phyloP scores from a whole-genome alignment of 2,113 vertebrate genomes.

The Polypterus senegalus region DNA sequence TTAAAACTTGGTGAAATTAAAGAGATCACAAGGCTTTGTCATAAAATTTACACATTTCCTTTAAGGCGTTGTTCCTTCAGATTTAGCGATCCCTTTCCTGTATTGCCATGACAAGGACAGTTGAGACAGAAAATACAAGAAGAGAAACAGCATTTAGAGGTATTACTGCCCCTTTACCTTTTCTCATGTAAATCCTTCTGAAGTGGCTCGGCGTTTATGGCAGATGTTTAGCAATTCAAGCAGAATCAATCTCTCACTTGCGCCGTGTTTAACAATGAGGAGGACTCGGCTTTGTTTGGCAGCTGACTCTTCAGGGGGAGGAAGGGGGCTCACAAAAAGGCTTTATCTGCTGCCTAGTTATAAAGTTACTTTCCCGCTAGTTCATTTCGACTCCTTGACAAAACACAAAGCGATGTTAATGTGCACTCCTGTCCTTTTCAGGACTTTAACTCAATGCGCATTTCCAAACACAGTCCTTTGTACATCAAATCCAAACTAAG shows the following conservation, averaged over 20 bases:
- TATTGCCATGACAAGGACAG: no score
- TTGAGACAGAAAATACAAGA: no score
- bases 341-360: slow-evolving; percentile 62
- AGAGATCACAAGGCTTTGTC: no score
- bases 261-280: slow-evolving; percentile 49
- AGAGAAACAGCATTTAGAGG: no score
- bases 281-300: slow-evolving; percentile 43
- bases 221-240: slow-evolving; percentile 71
- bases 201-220: slow-evolving; percentile 49
- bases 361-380: slow-evolving; percentile 68
- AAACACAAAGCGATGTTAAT: slow-evolving; percentile 68
- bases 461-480: slow-evolving; percentile 46
- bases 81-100: no score
- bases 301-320: slow-evolving; percentile 44
- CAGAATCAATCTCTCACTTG: slow-evolving; percentile 45
- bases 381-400: slow-evolving; percentile 58
- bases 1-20: no score
- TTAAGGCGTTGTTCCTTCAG: no score
- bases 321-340: slow-evolving; percentile 34
- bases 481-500: slow-evolving; percentile 46
- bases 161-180: slow-evolving; percentile 13
- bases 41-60: no score
- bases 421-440: slow-evolving; percentile 53
- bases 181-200: slow-evolving; percentile 52
- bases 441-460: slow-evolving; percentile 48